Conservation (phyloP, 2,888 invertebrate species). For the Parnassius orleans region DNA sequence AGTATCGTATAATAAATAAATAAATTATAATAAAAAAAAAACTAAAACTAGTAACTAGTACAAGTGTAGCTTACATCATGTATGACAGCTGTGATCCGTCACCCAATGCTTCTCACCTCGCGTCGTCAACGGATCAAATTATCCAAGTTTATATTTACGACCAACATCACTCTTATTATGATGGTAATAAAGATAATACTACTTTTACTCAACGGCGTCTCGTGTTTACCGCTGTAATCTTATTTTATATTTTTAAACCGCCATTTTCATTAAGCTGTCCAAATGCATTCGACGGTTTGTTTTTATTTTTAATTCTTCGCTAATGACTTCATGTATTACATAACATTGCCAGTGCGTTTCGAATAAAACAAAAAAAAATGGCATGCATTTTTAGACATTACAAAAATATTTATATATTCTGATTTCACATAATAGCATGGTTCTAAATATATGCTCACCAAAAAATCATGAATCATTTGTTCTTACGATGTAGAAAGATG, state of each 20-base stretch:
- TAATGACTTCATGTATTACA: conserved; percentile 8
- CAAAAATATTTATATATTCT: background rate
- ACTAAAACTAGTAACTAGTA: no score
- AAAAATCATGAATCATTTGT: no score
- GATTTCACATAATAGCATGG: background rate
- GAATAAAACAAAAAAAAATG: background rate
- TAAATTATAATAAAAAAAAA: no score
- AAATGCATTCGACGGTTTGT: conserved; percentile 26
- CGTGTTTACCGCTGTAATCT: conserved; percentile 13
- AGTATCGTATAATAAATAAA: no score
- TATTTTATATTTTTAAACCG: conserved; percentile 30
- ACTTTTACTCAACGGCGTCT: background rate
- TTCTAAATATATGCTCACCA: background rate
- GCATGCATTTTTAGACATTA: background rate
- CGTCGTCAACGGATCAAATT: conserved; percentile 28
- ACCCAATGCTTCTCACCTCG: conserved; percentile 28
- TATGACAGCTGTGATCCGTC: conserved; percentile 30
- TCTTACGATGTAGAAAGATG: no score
- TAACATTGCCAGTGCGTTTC: conserved; percentile 2
- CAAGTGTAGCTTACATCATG: conserved; percentile 25
- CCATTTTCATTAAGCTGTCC: conserved; percentile 31
- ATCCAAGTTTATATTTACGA: conserved; percentile 20
- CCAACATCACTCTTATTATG: conserved; percentile 10
- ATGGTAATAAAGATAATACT: conserved; percentile 15
- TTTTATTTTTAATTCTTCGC: conserved; percentile 16